A percentile compares a stretch with the other conserved stretches of the same genome.
phyloP scores from a whole-genome alignment of 1,140 invertebrate species.

The Bactericera cockerelli region DNA sequence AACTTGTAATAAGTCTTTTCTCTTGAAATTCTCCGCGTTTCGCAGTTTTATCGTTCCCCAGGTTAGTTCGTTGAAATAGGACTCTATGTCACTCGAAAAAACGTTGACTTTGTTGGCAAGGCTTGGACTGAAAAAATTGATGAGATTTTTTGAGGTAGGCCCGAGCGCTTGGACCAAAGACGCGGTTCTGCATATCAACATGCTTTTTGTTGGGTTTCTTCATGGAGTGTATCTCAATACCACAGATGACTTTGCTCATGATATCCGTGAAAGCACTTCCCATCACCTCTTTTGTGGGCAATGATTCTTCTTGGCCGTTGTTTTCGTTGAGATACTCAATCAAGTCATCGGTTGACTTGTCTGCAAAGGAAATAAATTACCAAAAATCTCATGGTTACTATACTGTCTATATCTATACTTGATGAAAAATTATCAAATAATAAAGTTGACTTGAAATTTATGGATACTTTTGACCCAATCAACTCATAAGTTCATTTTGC shows the following conservation, averaged over 20 bases:
- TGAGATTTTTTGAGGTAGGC: no score
- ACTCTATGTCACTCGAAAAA: not conserved
- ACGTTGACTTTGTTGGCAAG: not conserved
- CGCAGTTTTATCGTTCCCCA: slow-evolving; percentile 30
- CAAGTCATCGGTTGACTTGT: not conserved
- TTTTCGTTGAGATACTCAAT: not conserved
- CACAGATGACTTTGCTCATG: not conserved
- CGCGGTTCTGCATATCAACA: not conserved
- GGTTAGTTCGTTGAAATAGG: slow-evolving; percentile 15
- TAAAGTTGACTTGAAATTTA: no score
- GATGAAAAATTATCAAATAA: no score
- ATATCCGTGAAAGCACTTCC: not conserved
- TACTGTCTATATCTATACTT: no score
- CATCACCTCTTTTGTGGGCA: not conserved
- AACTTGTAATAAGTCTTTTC: slow-evolving; percentile 30
- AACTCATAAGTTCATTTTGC: no score
- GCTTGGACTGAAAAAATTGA: not conserved
- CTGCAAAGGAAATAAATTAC: no score
- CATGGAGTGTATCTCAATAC: not conserved
- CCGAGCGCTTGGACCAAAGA: not conserved
- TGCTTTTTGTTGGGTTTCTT: not conserved
- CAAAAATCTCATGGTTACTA: no score
- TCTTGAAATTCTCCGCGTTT: slow-evolving; percentile 28
- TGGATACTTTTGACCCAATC: no score
- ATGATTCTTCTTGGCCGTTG: not conserved